Evolutionary conservation across 2,888 invertebrate genomes (phyloP).

Genomic region (Leptinotarsa rubiginosa): DNA sequence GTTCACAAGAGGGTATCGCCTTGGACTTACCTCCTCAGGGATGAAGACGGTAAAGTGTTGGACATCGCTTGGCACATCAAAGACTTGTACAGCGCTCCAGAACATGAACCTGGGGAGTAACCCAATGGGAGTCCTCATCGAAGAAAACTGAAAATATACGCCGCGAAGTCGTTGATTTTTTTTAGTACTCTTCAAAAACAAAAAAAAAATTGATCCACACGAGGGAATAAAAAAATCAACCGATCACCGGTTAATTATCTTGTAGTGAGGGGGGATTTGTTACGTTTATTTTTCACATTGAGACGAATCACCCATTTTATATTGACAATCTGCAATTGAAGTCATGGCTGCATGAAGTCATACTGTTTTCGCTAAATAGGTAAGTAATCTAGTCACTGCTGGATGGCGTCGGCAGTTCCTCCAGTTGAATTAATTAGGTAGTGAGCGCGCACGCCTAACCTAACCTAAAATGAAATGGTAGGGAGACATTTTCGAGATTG

Average conservation of each 20-base stretch:
- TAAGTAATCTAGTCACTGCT: conserved; percentile 3
- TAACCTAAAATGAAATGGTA: not conserved
- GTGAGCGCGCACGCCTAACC: not conserved
- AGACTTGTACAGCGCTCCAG: not conserved
- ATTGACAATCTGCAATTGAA: not conserved
- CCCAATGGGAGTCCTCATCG: conserved; percentile 17
- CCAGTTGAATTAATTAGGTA: not conserved
- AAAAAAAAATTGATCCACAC: not conserved
- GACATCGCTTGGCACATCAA: conserved; percentile 5
- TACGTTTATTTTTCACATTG: conserved; percentile 5
- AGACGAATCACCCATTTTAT: not conserved
- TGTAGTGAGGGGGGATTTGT: conserved; percentile 21
- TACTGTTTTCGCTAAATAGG: not conserved
- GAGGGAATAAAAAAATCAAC: not conserved
- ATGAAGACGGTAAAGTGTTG: conserved; percentile 1
- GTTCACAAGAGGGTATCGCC: conserved; percentile 24
- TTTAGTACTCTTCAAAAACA: conserved; percentile 14
- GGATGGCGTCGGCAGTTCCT: not conserved
- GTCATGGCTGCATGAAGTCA: not conserved
- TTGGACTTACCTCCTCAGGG: conserved; percentile 23
- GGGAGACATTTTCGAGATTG: not conserved
- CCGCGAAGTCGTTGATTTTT: conserved; percentile 6
- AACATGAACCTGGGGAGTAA: not conserved
- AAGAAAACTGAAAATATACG: not conserved
- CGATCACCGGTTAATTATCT: conserved; percentile 4